Base-by-base conservation (phyloP, 2,113 vertebrate species). In the Cephalopholis sonnerati region DNA sequence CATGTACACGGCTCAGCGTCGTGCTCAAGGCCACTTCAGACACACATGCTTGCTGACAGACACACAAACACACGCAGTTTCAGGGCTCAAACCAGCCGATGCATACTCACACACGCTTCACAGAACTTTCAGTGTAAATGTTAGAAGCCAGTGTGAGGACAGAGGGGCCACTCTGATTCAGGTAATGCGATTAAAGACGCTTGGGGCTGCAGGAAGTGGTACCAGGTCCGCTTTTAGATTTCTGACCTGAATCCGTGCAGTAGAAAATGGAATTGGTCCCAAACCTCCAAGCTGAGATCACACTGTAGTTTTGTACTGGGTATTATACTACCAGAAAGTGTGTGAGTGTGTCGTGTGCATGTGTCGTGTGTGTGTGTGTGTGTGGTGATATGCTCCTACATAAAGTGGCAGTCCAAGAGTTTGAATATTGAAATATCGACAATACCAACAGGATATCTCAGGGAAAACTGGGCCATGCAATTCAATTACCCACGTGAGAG, bases 341-440 rank as follows among this genome's bases (percentile, higher is more conserved):
- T 36, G 59, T 66, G 61, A 67, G 41, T 69, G 36, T 58, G 55
- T 27, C n/a, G 24, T 32, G 54, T 64, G 39, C 24, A 44, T 51
- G 25, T 32, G 2, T 27, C 32, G 62, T 73, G 58, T 70, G 61
- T 73, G 44, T 57, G 48, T 41, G 36, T 62, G 68, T 32, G 22
- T 62, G 39, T 25, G 58, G 27, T 57, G 62, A 77, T 44, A 25
- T 54, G 50, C 71, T 11, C 0, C 53, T 75, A 74, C 20, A 46
- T 32, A 36, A 75, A 13, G 53, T 50, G 62, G 29, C 59, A 50
- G 57, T 15, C n/a, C 11, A 48, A 57, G 29, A 66, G 55, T 89
- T 87, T 86, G 83, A 87, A 89, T 90, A 84, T 86, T 87, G 7
- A 92, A 93, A 90, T 82, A 77, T 84, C 78, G 57, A 83, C 70